Base-by-base conservation (phyloP, 2,797 vertebrate species). In the Manis crassicaudata region DNA sequence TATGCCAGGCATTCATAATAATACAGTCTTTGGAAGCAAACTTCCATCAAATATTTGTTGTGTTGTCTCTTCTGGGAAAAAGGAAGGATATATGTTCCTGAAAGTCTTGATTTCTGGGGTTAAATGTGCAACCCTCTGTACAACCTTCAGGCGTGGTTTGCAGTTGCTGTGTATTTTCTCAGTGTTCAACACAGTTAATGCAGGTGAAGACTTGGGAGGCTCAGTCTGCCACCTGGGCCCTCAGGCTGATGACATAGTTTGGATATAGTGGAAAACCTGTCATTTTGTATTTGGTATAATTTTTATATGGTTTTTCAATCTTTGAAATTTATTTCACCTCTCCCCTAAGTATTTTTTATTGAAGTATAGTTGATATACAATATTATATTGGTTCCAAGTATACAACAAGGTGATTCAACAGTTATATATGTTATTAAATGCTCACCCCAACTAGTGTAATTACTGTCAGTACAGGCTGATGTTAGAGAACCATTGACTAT, bases 81-180 rank as follows among this genome's bases (percentile, higher is more conserved):
- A 96, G 89, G 72, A 87, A 96, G 89, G 35, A 90, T 97, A 73
- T 68, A 0, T 35, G 96, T 88, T 87, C 88, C 86, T 94, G 65
- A 60, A 94, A 98, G 88, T 79, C 73, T 90, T 86, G 92, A 90
- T 95, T 92, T 98, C 83, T 93, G 35, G 43, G 84, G 77, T 97
- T 98, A 98, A 97, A 95, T 94, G 87, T 83, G 70, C 92, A 97
- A 37, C 25, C 7, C 62, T 91, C 95, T 98, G 97, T 94, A 97
- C 96, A 96, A 92, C 81, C 54, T 70, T 90, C 97, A 97, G 52
- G 25, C 94, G 95, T 96, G 97, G 96, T 84, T 98, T 98, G 97
- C 98, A 98, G 92, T 95, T 93, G 90, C 96, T 79, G 16, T 88
- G 86, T 94, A 83, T 7, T 85, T 96, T 97, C 25, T 70, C 87